phyloP scores from a whole-genome alignment of 2,797 vertebrate species.

The Mormyrops attenuatus region DNA sequence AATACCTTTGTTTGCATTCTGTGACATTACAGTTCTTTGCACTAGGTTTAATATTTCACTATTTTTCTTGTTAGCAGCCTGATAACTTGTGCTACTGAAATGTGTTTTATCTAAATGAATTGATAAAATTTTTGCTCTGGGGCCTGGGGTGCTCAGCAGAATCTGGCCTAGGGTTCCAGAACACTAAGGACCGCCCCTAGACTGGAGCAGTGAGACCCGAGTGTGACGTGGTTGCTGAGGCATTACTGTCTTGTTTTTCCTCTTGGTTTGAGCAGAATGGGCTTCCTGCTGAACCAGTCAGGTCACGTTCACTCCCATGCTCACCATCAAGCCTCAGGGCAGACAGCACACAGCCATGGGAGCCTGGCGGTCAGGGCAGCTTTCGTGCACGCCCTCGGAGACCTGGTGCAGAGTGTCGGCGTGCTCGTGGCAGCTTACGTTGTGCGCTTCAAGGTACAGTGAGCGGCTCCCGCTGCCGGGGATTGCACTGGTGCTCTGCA shows the following conservation, averaged over 20 bases:
- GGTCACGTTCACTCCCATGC: slow-evolving; percentile 84
- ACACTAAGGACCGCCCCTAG: neutral
- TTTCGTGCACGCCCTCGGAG: slow-evolving; percentile 90
- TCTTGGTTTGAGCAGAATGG: slow-evolving; percentile 74
- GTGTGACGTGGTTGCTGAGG: neutral
- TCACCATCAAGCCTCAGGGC: slow-evolving; percentile 49
- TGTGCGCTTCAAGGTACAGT: slow-evolving; percentile 86
- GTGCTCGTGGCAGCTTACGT: slow-evolving; percentile 92
- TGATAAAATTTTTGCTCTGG: neutral
- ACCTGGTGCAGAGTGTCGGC: slow-evolving; percentile 89
- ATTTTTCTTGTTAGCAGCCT: neutral
- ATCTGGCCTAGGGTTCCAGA: neutral
- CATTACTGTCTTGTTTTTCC: neutral
- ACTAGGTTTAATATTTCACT: neutral
- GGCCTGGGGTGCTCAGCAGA: neutral
- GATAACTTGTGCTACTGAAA: neutral
- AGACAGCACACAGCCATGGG: slow-evolving; percentile 46
- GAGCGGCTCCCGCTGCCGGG: neutral
- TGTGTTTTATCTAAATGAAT: neutral
- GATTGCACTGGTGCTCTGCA: neutral
- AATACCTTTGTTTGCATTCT: neutral
- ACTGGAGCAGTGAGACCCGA: neutral
- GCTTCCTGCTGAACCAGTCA: slow-evolving; percentile 86
- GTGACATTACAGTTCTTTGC: neutral
- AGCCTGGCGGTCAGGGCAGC: slow-evolving; percentile 89